These are phyloP conservation scores for Chlorops oryzae DNA, from an alignment of 1,140 invertebrate genomes.

Conservation along the genomic window DNA sequence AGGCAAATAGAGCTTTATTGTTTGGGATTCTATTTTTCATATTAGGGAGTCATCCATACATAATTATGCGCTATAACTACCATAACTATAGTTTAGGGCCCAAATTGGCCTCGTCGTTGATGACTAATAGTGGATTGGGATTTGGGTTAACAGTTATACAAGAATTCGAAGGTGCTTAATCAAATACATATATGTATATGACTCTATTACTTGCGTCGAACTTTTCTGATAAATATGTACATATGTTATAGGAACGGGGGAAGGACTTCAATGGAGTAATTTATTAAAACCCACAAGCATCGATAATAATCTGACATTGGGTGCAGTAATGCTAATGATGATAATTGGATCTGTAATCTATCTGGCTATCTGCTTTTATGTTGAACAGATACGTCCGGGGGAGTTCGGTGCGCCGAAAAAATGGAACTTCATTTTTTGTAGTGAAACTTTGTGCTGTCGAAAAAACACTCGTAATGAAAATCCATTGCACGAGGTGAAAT, in stretches of 20 bases:
- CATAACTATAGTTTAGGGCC: conserved; percentile 46
- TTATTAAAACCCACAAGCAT: conserved; percentile 58
- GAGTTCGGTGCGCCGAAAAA: conserved; percentile 59
- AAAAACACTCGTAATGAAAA: no score
- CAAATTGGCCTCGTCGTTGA: conserved; percentile 55
- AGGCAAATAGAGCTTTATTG: conserved; percentile 49
- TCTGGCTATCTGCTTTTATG: conserved; percentile 60
- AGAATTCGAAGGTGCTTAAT: conserved; percentile 31
- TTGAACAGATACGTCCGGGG: conserved; percentile 64
- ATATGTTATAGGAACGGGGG: no score
- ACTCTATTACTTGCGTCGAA: no score
- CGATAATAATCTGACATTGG: conserved; percentile 63
- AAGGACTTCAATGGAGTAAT: conserved; percentile 57
- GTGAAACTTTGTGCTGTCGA: no score
- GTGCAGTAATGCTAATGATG: conserved; percentile 49
- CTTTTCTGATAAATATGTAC: no score
- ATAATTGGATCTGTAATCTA: conserved; percentile 59
- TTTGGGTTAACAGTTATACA: conserved; percentile 62
- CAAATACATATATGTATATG: no score
- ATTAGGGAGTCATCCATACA: conserved; percentile 62
- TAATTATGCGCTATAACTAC: conserved; percentile 58
- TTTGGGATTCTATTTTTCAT: conserved; percentile 64
- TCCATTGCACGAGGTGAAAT: no score
- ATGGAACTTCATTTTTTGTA: conserved; percentile 65
- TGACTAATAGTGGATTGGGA: conserved; percentile 66